Conservation (phyloP, 2,888 invertebrate genomes). For the Cheiracanthium punctorium region DNA sequence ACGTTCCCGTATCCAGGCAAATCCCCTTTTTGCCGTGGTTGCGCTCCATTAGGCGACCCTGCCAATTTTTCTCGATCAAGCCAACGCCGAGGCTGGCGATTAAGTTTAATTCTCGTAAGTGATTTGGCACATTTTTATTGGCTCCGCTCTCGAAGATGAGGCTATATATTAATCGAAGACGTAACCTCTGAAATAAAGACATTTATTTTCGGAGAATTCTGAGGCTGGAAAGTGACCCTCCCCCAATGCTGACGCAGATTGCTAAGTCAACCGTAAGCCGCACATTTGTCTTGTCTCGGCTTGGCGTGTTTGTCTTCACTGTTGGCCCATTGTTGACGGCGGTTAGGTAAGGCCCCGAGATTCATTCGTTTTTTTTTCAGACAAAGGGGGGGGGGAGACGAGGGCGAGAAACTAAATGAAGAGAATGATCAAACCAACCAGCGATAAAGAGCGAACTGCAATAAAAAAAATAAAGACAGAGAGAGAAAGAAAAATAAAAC, state of each 20-base stretch:
- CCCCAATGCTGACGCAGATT: slow-evolving; percentile 42
- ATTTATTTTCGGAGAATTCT: slow-evolving; percentile 68
- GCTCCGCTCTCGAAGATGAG: slow-evolving; percentile 67
- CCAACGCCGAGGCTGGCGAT: slow-evolving; percentile 66
- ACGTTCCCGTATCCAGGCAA: slow-evolving; percentile 67
- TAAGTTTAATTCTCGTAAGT: slow-evolving; percentile 71
- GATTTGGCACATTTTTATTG: slow-evolving; percentile 71
- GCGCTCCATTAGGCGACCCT: slow-evolving; percentile 65
- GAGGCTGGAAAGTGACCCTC: slow-evolving; percentile 61
- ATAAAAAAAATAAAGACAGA: background rate
- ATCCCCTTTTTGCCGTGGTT: slow-evolving; percentile 70
- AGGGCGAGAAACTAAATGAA: slow-evolving; percentile 44
- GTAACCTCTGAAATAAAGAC: slow-evolving; percentile 70
- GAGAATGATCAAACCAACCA: slow-evolving; percentile 49
- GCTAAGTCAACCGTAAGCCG: slow-evolving; percentile 68
- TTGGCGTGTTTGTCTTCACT: slow-evolving; percentile 58
- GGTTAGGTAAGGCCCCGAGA: slow-evolving; percentile 55
- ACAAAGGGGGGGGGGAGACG: slow-evolving; percentile 14
- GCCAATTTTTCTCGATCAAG: slow-evolving; percentile 70
- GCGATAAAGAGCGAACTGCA: slow-evolving; percentile 11
- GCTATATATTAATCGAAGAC: slow-evolving; percentile 71
- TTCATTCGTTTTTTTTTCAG: slow-evolving; percentile 6
- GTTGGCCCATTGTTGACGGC: slow-evolving; percentile 65
- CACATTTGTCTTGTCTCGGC: slow-evolving; percentile 69
- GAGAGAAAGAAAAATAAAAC: slow-evolving; percentile 13